phyloP scores from a whole-genome alignment of 2,888 invertebrate genomes.

The Megamerina dolium region DNA sequence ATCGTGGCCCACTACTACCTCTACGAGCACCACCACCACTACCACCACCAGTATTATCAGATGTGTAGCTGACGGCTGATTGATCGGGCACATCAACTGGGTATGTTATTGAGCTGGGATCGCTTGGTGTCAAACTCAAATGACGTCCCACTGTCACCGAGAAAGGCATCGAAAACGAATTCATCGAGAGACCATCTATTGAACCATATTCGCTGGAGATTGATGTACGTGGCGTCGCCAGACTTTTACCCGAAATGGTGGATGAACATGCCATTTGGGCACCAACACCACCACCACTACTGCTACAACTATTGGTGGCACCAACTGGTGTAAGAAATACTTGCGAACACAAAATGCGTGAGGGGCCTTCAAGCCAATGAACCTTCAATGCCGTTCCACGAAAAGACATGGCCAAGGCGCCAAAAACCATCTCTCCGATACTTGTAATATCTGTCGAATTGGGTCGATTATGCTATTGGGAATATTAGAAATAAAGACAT shows the following conservation, averaged over 20 bases:
- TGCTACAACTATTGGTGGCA: conserved; percentile 18
- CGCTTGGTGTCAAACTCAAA: conserved; percentile 31
- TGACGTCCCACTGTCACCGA: conserved; percentile 36
- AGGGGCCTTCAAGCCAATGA: conserved; percentile 51
- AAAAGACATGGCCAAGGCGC: conserved; percentile 83
- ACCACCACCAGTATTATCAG: conserved; percentile 21
- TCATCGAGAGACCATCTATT: conserved; percentile 45
- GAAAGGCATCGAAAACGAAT: conserved; percentile 45
- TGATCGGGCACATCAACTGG: conserved; percentile 45
- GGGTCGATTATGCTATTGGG: conserved; percentile 58
- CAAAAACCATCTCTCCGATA: conserved; percentile 89
- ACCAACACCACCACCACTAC: conserved; percentile 12
- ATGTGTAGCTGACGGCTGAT: conserved; percentile 23
- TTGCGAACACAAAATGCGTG: conserved; percentile 56
- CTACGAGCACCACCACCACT: conserved; percentile 21
- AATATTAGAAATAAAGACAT: background rate
- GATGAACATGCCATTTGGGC: conserved; percentile 31
- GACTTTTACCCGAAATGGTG: conserved; percentile 32
- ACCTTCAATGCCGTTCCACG: conserved; percentile 81
- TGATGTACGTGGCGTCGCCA: conserved; percentile 42
- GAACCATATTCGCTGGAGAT: conserved; percentile 45
- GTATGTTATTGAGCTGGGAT: conserved; percentile 28
- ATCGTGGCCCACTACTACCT: conserved; percentile 30
- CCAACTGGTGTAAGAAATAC: conserved; percentile 55
- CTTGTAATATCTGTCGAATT: conserved; percentile 61